Conservation (phyloP, 2,888 invertebrate species). For the Drosophila cognata region DNA sequence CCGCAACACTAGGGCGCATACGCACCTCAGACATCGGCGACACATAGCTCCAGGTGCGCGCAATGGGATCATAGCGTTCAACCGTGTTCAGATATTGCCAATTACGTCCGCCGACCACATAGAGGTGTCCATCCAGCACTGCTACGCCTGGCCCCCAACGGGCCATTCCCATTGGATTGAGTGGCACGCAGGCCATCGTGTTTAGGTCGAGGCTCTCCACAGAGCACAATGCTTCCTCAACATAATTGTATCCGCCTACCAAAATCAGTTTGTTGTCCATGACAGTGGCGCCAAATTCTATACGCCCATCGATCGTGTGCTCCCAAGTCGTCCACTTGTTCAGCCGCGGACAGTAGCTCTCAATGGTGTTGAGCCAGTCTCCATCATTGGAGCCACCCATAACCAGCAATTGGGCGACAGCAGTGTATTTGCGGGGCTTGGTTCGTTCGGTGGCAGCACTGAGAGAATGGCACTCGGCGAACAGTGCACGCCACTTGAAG, state of each 20-base stretch:
- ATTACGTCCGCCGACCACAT: slow-evolving; percentile 98
- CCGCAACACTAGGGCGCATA: slow-evolving; percentile 94
- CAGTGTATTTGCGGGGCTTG: slow-evolving; percentile 94
- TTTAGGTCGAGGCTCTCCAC: slow-evolving; percentile 95
- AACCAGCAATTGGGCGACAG: slow-evolving; percentile 88
- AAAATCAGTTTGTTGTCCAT: slow-evolving; percentile 92
- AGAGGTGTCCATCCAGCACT: slow-evolving; percentile 91
- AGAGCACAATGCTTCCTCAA: slow-evolving; percentile 94
- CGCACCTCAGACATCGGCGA: slow-evolving; percentile 95
- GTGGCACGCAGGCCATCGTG: slow-evolving; percentile 91
- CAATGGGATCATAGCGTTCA: slow-evolving; percentile 95
- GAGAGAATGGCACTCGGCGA: slow-evolving; percentile 91
- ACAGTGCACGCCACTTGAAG: slow-evolving; percentile 95
- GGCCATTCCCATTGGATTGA: slow-evolving; percentile 96
- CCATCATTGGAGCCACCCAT: slow-evolving; percentile 89
- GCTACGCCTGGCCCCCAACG: slow-evolving; percentile 92
- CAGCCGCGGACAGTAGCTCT: slow-evolving; percentile 88
- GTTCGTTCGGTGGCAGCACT: slow-evolving; percentile 91
- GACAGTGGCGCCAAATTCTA: slow-evolving; percentile 91
- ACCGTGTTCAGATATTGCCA: slow-evolving; percentile 94
- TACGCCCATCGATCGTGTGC: slow-evolving; percentile 68
- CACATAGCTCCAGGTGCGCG: slow-evolving; percentile 95
- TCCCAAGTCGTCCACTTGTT: slow-evolving; percentile 84
- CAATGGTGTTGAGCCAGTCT: slow-evolving; percentile 88
- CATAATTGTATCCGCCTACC: slow-evolving; percentile 96